Evolutionary conservation across 2,888 invertebrate genomes (phyloP), one percentile per base, ranked within the genome.

Genomic region (Stratiomys singularior): DNA sequence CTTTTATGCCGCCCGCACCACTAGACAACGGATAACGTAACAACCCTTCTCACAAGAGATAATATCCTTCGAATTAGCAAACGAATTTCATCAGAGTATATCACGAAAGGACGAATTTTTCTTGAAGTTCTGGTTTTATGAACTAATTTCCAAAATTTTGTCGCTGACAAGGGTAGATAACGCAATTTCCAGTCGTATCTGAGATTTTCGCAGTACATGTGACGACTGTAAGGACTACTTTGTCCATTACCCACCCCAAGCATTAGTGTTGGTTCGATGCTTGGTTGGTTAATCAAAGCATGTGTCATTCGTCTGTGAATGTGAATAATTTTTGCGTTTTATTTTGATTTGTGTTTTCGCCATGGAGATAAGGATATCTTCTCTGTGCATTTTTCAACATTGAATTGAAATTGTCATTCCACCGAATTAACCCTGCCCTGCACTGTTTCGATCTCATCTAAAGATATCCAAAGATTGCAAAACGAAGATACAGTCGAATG

Each of bases 281-380:
- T 18, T 52, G 4, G 52, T 52, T 52, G 52, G 15, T 52, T 52
- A 52, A 52, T 52, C 52, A 13, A 52, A 52, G 52, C 52, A 18
- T n/a, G n/a, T n/a, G n/a, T n/a, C n/a, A n/a, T n/a, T 52, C 52
- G 52, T 52, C 52, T 52, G 52, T 52, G 52, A 52, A 52, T 52
- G 15, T 13, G 52, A 52, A 37, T 37, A 37, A 37, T 37, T 37
- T 37, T 37, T 9, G 9, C 37, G 9, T 37, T 37, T 37, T 37
- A 37, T 37, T 37, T 37, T 37, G 5, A 9, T 9, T 37, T 37
- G 37, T 9, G 37, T 9, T 37, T 37, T 9, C 3, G 37, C 37
- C 37, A 37, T 9, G 37, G 37, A 37, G 9, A 37, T 37, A 37
- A 37, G 9, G 15, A 52, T 18, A 52, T 52, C 52, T 4, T 52